phyloP scores from a whole-genome alignment of 2,113 vertebrate species.

The Rhizomys pruinosus region DNA sequence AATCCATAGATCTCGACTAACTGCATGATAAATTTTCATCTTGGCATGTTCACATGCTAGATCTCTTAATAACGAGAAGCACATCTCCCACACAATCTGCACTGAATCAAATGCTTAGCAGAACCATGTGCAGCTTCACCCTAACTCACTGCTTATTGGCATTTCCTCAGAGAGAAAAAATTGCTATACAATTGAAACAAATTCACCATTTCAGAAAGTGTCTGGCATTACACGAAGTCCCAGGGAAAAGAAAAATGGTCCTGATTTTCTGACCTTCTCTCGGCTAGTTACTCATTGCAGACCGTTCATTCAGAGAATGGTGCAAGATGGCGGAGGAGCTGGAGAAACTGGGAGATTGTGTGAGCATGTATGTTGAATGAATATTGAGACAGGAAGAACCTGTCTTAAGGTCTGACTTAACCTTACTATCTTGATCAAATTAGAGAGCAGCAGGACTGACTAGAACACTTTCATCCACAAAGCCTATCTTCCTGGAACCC shows the following conservation, averaged over 20 bases:
- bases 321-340: neutral
- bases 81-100: conserved; percentile 26
- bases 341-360: neutral
- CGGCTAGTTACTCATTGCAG: conserved; percentile 1
- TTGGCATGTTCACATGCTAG: conserved; percentile 26
- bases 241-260: conserved; percentile 13
- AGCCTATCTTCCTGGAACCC: neutral
- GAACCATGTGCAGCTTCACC: neutral
- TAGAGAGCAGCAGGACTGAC: neutral
- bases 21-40: conserved; percentile 70
- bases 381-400: neutral
- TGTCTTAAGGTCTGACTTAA: neutral
- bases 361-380: neutral
- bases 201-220: conserved; percentile 51
- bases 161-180: conserved; percentile 52
- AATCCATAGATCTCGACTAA: conserved; percentile 72
- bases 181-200: conserved; percentile 55
- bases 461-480: neutral
- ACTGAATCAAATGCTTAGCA: conserved; percentile 67
- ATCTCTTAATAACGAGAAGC: conserved; percentile 70
- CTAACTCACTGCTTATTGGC: conserved; percentile 52
- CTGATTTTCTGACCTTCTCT: conserved; percentile 37
- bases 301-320: neutral
- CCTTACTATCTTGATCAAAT: neutral
- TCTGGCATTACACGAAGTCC: conserved; percentile 26